Base-by-base conservation (phyloP, 2,888 invertebrate species). In the Cryptus viduatorius region DNA sequence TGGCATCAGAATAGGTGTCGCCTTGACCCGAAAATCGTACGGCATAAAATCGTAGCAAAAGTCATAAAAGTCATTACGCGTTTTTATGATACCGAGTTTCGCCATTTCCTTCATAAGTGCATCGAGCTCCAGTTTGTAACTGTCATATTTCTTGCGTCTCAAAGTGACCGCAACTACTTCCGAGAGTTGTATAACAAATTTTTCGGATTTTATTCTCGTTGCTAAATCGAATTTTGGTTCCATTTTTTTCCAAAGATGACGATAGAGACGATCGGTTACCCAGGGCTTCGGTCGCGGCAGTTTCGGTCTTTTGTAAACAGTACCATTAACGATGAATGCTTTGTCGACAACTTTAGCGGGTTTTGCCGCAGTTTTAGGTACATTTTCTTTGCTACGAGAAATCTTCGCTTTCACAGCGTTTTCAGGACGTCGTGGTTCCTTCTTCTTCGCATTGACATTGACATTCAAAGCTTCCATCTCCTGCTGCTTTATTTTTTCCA, bases 21-120 rank as follows among this genome's bases (percentile, higher is more conserved):
- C 91, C 76, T 93, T 93, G 3, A 86, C 19, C 4, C 92, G 90
- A 77, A 93, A 90, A 0, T 90, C 88, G 24, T 90, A 90, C 0
- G 93, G 93, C 44, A 93, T 75, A 82, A 87, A 93, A 0, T 93
- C 89, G 3, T 86, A 81, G 42, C 91, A 92, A 64, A 93, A 93
- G 24, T 86, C 59, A 69, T 92, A 88, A 83, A 93, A 93, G 48
- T 93, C 93, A 5, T 87, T 81, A 7, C 90, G 89, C 0, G 88
- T 91, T 56, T 68, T 44, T 1, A 93, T 88, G 24, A 93, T 90
- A 2, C 79, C 82, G 1, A 92, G 82, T 3, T 85, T 87, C 1
- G 93, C 93, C 91, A 93, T 91, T 46, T 86, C 85, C 19, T 85
- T 87, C 83, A 92, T 89, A 5, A 93, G 79, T 4, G 72, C 82